Conservation (phyloP, 64 coral and sea anemone species). For the Pocillopora verrucosa region DNA sequence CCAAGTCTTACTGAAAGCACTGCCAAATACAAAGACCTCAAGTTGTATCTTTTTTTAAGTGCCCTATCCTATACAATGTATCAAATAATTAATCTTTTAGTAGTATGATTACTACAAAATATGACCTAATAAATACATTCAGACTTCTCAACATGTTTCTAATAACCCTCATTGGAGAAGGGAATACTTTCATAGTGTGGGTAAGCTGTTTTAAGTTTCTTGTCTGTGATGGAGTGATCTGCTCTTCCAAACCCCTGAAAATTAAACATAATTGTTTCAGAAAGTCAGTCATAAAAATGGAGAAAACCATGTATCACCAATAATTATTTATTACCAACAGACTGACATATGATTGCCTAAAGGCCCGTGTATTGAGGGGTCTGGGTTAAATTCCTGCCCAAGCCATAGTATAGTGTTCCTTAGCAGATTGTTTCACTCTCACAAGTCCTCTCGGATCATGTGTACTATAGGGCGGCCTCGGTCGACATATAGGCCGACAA, state of each 20-base stretch:
- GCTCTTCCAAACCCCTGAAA: slow-evolving; percentile 86
- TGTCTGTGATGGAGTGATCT: slow-evolving; percentile 74
- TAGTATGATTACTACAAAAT: not conserved
- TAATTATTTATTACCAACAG: no score
- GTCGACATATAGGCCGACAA: no score
- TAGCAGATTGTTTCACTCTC: no score
- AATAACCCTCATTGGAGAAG: slow-evolving; percentile 92
- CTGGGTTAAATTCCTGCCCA: no score
- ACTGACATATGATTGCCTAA: no score
- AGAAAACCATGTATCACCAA: no score
- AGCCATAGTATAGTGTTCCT: no score
- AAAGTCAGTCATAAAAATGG: not conserved
- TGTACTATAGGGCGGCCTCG: no score
- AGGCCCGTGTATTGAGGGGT: no score
- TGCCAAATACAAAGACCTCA: not conserved
- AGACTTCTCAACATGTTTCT: not conserved
- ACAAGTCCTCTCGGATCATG: no score
- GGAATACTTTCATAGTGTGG: slow-evolving; percentile 78
- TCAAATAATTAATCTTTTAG: not conserved
- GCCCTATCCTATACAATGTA: not conserved
- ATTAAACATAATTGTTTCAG: not conserved
- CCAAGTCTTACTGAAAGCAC: no score
- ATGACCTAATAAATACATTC: not conserved
- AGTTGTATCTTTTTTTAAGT: not conserved
- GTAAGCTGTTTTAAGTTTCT: slow-evolving; percentile 63